phyloP scores from a whole-genome alignment of 2,888 invertebrate species.

The Leptodirus hochenwartii region DNA sequence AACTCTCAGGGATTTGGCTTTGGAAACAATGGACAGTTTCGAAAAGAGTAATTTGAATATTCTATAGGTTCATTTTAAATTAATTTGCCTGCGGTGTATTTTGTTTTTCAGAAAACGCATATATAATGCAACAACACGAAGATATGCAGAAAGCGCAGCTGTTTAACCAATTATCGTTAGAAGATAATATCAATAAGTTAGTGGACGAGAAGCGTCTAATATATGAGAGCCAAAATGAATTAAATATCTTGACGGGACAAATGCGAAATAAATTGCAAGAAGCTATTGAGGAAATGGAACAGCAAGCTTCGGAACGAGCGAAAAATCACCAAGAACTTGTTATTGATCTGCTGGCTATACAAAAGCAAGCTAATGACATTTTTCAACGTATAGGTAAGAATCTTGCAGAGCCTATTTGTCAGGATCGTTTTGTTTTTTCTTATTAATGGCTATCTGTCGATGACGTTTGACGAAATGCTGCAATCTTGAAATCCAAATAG shows the following conservation, averaged over 20 bases:
- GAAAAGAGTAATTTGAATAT: slow-evolving; percentile 13
- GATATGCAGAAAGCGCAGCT: slow-evolving; percentile 30
- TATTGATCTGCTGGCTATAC: slow-evolving; percentile 33
- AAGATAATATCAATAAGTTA: slow-evolving; percentile 35
- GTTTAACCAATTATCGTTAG: slow-evolving; percentile 30
- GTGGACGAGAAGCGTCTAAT: slow-evolving; percentile 40
- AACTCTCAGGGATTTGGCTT: slow-evolving; percentile 19
- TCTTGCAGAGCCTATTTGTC: too few species aligned
- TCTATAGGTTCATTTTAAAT: not conserved
- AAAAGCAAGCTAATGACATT: slow-evolving; percentile 32
- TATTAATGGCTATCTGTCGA: too few species aligned
- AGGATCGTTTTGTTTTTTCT: slow-evolving; percentile 9
- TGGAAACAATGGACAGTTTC: slow-evolving; percentile 20
- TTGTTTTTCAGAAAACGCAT: slow-evolving; percentile 26
- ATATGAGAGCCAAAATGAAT: slow-evolving; percentile 33
- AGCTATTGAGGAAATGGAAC: slow-evolving; percentile 29
- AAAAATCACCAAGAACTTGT: slow-evolving; percentile 35
- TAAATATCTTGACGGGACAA: slow-evolving; percentile 33
- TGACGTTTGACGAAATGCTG: too few species aligned
- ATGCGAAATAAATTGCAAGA: slow-evolving; percentile 35
- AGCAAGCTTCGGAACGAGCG: slow-evolving; percentile 30
- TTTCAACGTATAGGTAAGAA: slow-evolving; percentile 37
- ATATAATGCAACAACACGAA: slow-evolving; percentile 32
- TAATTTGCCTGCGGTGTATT: not conserved
- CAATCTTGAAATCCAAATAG: too few species aligned